phyloP scores from a whole-genome alignment of 92 coral and sea anemone genomes.

The Siderastrea radians region DNA sequence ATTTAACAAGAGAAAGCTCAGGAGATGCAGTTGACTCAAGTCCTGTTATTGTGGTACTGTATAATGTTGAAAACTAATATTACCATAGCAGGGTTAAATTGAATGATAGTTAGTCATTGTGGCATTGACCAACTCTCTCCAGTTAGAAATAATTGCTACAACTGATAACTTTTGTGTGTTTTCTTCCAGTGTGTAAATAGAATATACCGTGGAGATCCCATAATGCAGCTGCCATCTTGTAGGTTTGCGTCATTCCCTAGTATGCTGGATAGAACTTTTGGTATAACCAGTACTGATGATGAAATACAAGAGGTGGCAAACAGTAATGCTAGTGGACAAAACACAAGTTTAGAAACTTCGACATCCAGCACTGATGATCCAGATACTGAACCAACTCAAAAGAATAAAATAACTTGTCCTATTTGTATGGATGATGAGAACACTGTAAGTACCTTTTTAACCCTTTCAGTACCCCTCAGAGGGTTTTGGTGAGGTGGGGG shows the following conservation, averaged over 20 bases:
- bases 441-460: slow-evolving; percentile 62
- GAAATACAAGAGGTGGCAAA: slow-evolving; percentile 55
- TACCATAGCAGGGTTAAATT: no score
- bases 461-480: no score
- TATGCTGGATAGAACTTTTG: slow-evolving; percentile 5
- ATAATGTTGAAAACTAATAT: not conserved
- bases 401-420: slow-evolving; percentile 82
- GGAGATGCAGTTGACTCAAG: slow-evolving; percentile 52
- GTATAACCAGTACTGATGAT: slow-evolving; percentile 6
- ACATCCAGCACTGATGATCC: slow-evolving; percentile 15
- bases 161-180: not conserved
- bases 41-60: slow-evolving; percentile 77
- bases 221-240: slow-evolving; percentile 63
- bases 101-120: not conserved
- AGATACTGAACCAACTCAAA: slow-evolving; percentile 19
- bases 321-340: not conserved
- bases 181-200: slow-evolving; percentile 71
- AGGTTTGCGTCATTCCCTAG: slow-evolving; percentile 50
- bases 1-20: slow-evolving; percentile 60
- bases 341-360: slow-evolving; percentile 13
- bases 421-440: slow-evolving; percentile 88
- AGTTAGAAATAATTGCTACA: no score
- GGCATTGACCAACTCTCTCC: no score
- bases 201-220: slow-evolving; percentile 65
- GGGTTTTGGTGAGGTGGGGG: no score